phyloP scores from a whole-genome alignment of 2,113 vertebrate species.

The Todiramphus saurophagus region DNA sequence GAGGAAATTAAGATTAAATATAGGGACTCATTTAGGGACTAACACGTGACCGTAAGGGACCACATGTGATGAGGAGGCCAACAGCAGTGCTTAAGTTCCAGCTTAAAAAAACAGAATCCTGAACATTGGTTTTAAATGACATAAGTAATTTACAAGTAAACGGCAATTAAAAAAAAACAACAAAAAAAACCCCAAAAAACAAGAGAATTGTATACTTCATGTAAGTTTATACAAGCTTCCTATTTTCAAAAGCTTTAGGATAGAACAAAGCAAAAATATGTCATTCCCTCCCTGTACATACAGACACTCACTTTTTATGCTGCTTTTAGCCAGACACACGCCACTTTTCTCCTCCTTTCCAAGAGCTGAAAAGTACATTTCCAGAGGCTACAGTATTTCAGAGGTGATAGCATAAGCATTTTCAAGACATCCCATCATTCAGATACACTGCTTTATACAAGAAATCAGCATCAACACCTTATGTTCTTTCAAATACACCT shows the following conservation, averaged over 20 bases:
- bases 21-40: neutral
- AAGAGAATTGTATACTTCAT: neutral
- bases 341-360: neutral
- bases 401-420: neutral
- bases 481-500: neutral
- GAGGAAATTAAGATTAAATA: neutral
- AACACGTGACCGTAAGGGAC: neutral
- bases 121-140: neutral
- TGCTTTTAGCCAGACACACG: neutral
- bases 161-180: neutral
- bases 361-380: neutral
- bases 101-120: neutral
- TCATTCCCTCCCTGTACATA: neutral
- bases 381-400: neutral
- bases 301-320: neutral
- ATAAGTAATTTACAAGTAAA: neutral
- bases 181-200: too few species aligned
- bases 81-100: neutral
- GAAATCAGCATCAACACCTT: neutral
- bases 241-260: neutral
- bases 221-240: neutral
- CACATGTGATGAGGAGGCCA: neutral
- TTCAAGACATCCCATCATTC: neutral
- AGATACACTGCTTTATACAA: neutral
- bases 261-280: neutral